Evolutionary conservation across 2,797 vertebrate genomes (phyloP), one percentile per base, ranked within the genome.

Genomic region (Galagoides demidoff): DNA sequence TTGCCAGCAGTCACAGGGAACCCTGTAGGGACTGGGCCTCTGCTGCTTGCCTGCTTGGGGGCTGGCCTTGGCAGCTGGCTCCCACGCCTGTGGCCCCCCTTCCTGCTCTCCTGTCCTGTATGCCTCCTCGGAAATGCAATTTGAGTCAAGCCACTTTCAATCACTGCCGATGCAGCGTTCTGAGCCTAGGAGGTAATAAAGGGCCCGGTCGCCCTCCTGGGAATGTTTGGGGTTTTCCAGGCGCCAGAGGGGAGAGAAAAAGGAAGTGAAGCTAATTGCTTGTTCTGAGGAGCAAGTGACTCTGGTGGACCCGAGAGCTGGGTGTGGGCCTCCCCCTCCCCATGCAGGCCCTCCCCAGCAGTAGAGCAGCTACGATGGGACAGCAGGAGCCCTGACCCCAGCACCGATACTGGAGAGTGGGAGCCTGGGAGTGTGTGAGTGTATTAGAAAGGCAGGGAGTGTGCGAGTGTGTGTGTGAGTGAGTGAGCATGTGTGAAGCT

Each of bases 101-200:
- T 14, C 86, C 64, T 19, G 0, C n/a, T 31, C 10, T 19, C n/a
- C 45, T 5, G 19, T 66, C 96, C 73, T 64, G 29, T 23, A 0
- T 0, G 29, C 84, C 87, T 70, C 91, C 87, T 66, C 31, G 45
- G 90, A 96, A 96, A 97, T 93, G 95, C 96, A 85, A 76, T 95
- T 87, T 92, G 97, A 96, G 95, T 84, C 85, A 55, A 95, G 97
- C 87, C 96, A 92, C 95, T 97, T 95, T 95, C 95, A 89, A 89
- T 96, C 85, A 94, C 57, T 83, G 49, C 3, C 3, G 14, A 39
- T 10, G 92, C 71, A 9, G 85, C 39, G 92, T 68, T 94, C 81
- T 78, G 95, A 86, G 93, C 92, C 94, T 20, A 55, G 2, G n/a
- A 85, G 94, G 86, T 74, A 85, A 92, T 93, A 39, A 84, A 39